These are phyloP conservation scores for Coleophora flavipennella DNA, from an alignment of 2,888 invertebrate species.

Conservation along the genomic window DNA sequence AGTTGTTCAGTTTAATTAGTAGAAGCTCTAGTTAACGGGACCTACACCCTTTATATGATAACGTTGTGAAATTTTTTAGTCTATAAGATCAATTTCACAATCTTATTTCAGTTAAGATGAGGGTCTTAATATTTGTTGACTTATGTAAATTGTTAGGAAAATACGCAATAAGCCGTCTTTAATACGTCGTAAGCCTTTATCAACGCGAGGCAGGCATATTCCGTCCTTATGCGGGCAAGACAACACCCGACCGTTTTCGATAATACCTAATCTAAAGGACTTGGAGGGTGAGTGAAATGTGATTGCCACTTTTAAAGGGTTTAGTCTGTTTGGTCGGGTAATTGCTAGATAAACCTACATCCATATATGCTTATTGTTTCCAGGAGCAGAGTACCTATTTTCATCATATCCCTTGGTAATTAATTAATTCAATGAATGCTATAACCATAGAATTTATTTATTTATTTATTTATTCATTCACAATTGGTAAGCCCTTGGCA, in stretches of 20 bases:
- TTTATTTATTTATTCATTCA: too few relatives aligned
- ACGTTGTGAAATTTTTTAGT: neutral
- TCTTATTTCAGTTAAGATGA: constrained; percentile 28
- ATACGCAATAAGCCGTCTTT: constrained; percentile 51
- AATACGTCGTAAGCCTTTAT: constrained; percentile 54
- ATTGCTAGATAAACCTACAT: neutral
- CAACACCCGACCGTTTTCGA: constrained; percentile 18
- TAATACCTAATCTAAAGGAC: constrained; percentile 23
- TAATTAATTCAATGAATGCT: too few relatives aligned
- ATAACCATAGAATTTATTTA: too few relatives aligned
- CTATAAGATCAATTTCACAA: constrained; percentile 24
- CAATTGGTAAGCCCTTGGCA: too few relatives aligned
- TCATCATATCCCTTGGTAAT: neutral
- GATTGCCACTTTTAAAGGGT: constrained; percentile 15
- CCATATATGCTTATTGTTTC: too few relatives aligned
- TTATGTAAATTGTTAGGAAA: constrained; percentile 49
- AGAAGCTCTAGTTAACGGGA: too few relatives aligned
- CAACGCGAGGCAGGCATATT: constrained; percentile 42
- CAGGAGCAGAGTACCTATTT: neutral
- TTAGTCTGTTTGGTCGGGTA: constrained; percentile 14
- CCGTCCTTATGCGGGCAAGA: constrained; percentile 13
- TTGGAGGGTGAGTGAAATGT: constrained; percentile 20
- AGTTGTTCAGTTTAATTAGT: too few relatives aligned
- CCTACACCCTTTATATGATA: neutral
- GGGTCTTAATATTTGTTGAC: constrained; percentile 41